These are phyloP conservation scores for Anser cygnoides DNA, from an alignment of 2,113 vertebrate genomes.

Conservation along the genomic window DNA sequence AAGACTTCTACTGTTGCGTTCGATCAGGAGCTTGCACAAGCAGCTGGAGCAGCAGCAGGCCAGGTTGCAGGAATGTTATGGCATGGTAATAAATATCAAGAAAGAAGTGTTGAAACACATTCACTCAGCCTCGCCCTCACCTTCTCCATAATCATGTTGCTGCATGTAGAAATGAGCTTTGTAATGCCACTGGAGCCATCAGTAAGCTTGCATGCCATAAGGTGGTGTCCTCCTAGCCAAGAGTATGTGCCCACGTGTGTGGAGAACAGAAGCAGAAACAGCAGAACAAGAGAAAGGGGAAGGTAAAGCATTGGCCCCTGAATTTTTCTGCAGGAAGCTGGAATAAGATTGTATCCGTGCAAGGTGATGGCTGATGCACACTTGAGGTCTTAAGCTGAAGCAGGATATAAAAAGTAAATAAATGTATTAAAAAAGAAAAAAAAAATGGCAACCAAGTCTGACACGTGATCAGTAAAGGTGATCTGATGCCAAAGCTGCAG, in stretches of 20 bases:
- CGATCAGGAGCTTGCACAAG: constrained; percentile 36
- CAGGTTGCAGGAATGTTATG: constrained; percentile 43
- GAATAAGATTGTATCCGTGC: not conserved
- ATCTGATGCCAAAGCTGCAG: not conserved
- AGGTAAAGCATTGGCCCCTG: not conserved
- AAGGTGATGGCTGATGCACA: not conserved
- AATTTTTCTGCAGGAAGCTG: not conserved
- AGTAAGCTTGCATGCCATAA: not conserved
- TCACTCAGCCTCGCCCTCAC: constrained; percentile 18
- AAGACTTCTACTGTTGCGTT: constrained; percentile 52
- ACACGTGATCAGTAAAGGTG: not conserved
- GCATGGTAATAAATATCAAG: not conserved
- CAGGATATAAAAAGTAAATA: not conserved
- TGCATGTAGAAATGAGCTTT: constrained; percentile 35
- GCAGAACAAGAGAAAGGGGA: not conserved
- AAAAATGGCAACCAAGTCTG: not conserved
- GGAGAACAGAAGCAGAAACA: fast-evolving
- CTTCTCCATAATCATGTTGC: not conserved
- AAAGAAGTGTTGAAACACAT: constrained; percentile 52
- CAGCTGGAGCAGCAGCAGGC: constrained; percentile 58
- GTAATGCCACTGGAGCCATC: not conserved
- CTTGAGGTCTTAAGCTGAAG: not conserved
- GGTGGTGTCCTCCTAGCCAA: not conserved
- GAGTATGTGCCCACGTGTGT: fast-evolving
- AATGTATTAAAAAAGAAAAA: not conserved